These are phyloP conservation scores for Menidia beryllina DNA, from an alignment of 2,113 vertebrate genomes.

Conservation along the genomic window DNA sequence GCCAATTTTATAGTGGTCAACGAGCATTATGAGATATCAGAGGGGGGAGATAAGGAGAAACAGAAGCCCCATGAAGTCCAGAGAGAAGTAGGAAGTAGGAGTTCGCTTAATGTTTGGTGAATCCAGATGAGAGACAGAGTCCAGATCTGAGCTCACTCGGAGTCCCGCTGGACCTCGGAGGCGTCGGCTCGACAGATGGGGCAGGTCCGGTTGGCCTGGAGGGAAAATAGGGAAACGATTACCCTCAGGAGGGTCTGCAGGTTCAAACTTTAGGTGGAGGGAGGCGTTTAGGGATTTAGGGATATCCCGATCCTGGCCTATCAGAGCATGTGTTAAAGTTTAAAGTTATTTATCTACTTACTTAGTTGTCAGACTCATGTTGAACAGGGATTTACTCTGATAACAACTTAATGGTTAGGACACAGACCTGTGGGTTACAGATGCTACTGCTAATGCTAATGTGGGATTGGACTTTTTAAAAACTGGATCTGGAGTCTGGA, in stretches of 20 bases:
- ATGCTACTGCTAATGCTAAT: too few relatives aligned
- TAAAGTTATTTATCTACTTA: too few relatives aligned
- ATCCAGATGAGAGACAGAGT: constrained; percentile 30
- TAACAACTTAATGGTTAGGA: too few relatives aligned
- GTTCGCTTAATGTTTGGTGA: constrained; percentile 40
- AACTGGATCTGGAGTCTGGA: too few relatives aligned
- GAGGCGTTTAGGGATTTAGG: not conserved
- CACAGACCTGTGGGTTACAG: not conserved
- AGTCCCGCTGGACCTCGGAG: constrained; percentile 97
- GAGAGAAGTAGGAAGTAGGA: constrained; percentile 23
- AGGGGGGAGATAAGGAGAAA: constrained; percentile 39
- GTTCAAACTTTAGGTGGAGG: not conserved
- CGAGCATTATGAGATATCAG: constrained; percentile 49
- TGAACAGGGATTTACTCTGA: too few relatives aligned
- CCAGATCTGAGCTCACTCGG: constrained; percentile 88
- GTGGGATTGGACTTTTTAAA: too few relatives aligned
- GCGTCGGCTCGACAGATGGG: constrained; percentile 98
- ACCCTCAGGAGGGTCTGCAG: too few relatives aligned
- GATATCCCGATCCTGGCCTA: too few relatives aligned
- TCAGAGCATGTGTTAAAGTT: too few relatives aligned
- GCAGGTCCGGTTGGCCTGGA: constrained; percentile 95
- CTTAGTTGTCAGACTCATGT: too few relatives aligned
- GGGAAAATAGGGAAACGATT: not conserved
- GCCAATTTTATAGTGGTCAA: constrained; percentile 71
- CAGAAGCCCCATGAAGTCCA: constrained; percentile 49